Evolutionary conservation across 2,797 vertebrate species (phyloP), one percentile per base, ranked within the genome.

Genomic region (Propithecus perrieri): DNA sequence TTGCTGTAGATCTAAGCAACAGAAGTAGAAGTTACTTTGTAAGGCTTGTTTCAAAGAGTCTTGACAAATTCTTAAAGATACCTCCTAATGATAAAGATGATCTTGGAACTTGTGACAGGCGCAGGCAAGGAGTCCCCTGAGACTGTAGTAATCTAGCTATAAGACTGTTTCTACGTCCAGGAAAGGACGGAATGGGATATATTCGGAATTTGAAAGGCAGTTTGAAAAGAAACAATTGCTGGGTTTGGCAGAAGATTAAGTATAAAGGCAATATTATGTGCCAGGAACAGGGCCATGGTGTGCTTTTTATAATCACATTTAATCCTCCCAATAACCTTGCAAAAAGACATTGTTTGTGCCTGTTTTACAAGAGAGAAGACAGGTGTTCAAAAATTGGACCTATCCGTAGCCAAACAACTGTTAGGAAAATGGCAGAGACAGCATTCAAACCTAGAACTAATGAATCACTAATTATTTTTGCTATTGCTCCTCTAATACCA

Each of bases 191-290:
- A 74, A 63, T 69, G 88, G 59, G 38, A 59, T 65, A 33, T 57
- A 63, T 43, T 71, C 85, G 89, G 85, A 59, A 93, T 96, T 75
- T 86, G 83, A 86, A 95, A 96, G 88, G 59, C 57, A 50, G 69
- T 53, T 30, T 71, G 59, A 87, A 87, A 93, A 86, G 74, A 93
- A 95, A 83, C 12, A 81, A 92, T 72, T 80, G 85, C 59, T 71
- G 61, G 65, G 33, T 81, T 86, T 96, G 94, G 67, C 92, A 95
- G 85, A 69, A 74, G 84, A 86, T 59, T 85, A 76, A 89, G 74
- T 53, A 65, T 46, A 72, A 94, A 96, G n/a, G 80, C 71, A 90
- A 96, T 14, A 50, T 90, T 90, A 38, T 43, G 43, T 9, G 18
- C 30, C 55, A 59, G 95, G 76, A 43, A 33, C 4, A 22, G 57